Evolutionary conservation across 1,140 invertebrate genomes (phyloP), one percentile per base, ranked within the genome.

Genomic region (Tetramorium parvispinum): DNA sequence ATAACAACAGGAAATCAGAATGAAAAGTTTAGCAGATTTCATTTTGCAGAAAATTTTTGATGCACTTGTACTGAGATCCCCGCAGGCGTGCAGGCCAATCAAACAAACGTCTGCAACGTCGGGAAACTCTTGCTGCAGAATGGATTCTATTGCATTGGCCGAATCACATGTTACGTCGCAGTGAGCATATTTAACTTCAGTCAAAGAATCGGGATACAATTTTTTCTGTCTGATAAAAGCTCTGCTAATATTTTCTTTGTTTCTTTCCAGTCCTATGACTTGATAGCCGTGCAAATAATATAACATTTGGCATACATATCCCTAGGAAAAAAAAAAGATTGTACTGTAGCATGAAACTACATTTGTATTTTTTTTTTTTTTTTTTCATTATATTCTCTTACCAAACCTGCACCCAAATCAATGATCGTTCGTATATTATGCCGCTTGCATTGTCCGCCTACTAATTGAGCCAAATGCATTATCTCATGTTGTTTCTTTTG

Each of bases 1-100:
- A 92, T 98, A 98, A 91, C 98, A 99, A 92, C 98, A 99, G 7
- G 98, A 97, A 94, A 98, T 97, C 53, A 98, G 96, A 59, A 97
- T 96, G 16, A 98, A 90, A 24, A 96, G 94, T 70, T 95, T 95
- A 5, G 96, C 96, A 43, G 94, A 91, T 37, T 95, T 91, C 94
- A 97, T 96, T 88, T 96, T 94, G 18, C 96, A 89, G 95, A 98
- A 98, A 89, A 98, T 94, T 92, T 96, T 96, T 16, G 98, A 96
- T 27, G 97, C 96, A 32, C 96, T 96, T 13, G 98, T 95, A 75
- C 97, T 97, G 40, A 99, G 96, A 94, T 98, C 97, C 0, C 97
- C 98, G 94, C 98, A 99, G 10, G 98, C 97, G 94, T 99, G 98
- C 37, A 99, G 95, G 8, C 97, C 97, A 86, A 97, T 96, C 83